Evolutionary conservation across 2,888 invertebrate genomes (phyloP).

Genomic region (Eurois occulta): DNA sequence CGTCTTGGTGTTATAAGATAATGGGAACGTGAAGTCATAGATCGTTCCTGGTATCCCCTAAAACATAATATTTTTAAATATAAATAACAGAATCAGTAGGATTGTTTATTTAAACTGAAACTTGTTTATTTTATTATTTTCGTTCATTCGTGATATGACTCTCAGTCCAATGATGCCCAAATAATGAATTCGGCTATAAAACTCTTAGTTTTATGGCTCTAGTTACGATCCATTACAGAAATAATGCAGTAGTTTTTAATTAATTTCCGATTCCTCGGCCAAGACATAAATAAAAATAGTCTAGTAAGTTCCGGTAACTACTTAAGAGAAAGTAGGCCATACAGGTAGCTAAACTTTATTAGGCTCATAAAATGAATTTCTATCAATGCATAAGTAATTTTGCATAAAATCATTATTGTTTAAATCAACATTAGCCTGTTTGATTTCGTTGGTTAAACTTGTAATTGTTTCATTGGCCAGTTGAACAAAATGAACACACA

Average conservation of each 20-base stretch:
- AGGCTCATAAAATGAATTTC: slow-evolving; percentile 9
- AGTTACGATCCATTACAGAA: not conserved
- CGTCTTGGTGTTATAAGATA: too few relatives aligned
- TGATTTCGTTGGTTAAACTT: not conserved
- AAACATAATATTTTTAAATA: not conserved
- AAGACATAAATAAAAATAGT: not conserved
- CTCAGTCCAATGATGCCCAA: not conserved
- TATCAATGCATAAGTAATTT: not conserved
- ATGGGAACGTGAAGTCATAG: too few relatives aligned
- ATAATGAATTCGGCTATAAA: not conserved
- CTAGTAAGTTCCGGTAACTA: not conserved
- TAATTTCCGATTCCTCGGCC: not conserved
- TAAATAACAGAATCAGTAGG: too few relatives aligned
- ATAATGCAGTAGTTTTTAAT: not conserved
- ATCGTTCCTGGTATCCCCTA: not conserved
- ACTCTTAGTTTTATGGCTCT: not conserved
- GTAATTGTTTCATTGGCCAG: slow-evolving; percentile 27
- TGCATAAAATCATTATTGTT: not conserved
- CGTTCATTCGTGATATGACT: not conserved
- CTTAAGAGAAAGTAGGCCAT: slow-evolving; percentile 24
- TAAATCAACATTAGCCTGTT: not conserved
- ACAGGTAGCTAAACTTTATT: not conserved
- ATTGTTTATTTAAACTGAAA: not conserved
- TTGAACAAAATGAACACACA: slow-evolving; percentile 27
- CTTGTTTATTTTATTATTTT: not conserved